phyloP scores from a whole-genome alignment of 2,888 invertebrate genomes.

The Leptinotarsa tumamoca region DNA sequence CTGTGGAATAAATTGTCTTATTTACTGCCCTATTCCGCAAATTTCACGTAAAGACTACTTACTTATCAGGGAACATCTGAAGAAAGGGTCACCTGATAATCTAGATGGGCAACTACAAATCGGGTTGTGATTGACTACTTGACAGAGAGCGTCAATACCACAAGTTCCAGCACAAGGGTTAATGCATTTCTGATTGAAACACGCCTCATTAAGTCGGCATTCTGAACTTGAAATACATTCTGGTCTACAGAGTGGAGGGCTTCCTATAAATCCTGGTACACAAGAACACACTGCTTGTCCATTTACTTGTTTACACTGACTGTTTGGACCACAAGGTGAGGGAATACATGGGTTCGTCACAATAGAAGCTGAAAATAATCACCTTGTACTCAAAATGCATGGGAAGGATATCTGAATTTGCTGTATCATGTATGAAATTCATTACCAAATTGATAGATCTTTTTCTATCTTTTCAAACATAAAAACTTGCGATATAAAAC shows the following conservation, averaged over 20 bases:
- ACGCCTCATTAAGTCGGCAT: slow-evolving; percentile 70
- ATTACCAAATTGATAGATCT: not conserved
- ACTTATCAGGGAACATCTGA: slow-evolving; percentile 73
- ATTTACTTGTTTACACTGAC: slow-evolving; percentile 70
- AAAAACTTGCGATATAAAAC: too few relatives aligned
- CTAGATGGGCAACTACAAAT: slow-evolving; percentile 70
- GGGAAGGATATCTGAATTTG: too few relatives aligned
- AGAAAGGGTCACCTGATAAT: slow-evolving; percentile 75
- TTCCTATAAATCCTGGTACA: slow-evolving; percentile 69
- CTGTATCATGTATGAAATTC: too few relatives aligned
- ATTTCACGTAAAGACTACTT: slow-evolving; percentile 35
- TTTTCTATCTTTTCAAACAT: too few relatives aligned
- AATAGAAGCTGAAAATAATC: slow-evolving; percentile 44
- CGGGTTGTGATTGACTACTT: slow-evolving; percentile 72
- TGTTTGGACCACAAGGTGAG: slow-evolving; percentile 71
- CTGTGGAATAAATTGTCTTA: slow-evolving; percentile 31
- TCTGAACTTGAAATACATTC: slow-evolving; percentile 73
- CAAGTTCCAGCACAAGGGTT: slow-evolving; percentile 73
- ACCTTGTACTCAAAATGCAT: not conserved
- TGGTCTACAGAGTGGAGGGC: slow-evolving; percentile 71
- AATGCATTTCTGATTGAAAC: slow-evolving; percentile 72
- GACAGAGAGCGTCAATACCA: slow-evolving; percentile 70
- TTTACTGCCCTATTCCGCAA: not conserved
- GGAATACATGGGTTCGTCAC: slow-evolving; percentile 67
- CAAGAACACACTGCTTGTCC: slow-evolving; percentile 72